Evolutionary conservation across 1,140 invertebrate genomes (phyloP).

Genomic region (Aleiodes sp.): DNA sequence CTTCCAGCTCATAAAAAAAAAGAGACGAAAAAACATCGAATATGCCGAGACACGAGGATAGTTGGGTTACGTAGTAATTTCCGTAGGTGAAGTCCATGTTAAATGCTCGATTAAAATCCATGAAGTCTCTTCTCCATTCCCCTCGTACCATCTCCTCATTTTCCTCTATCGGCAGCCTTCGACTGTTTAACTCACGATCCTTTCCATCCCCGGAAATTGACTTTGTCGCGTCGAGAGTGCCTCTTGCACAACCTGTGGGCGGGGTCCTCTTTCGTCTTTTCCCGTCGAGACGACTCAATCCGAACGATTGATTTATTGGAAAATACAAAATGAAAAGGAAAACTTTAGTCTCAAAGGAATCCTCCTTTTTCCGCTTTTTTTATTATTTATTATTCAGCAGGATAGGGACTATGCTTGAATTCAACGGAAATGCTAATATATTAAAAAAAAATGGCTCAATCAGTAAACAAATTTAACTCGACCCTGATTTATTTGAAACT

Average conservation of each 20-base stretch:
- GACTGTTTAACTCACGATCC: conserved; percentile 15
- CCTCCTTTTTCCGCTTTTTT: too few species aligned
- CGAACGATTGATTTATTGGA: conserved; percentile 20
- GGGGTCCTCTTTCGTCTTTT: background rate
- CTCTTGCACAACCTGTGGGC: background rate
- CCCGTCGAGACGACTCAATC: conserved; percentile 17
- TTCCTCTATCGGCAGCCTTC: background rate
- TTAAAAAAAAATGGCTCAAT: background rate
- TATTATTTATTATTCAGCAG: too few species aligned
- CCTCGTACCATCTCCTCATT: background rate
- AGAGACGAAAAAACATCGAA: too few species aligned
- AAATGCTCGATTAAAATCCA: conserved; percentile 25
- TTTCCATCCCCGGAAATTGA: conserved; percentile 31
- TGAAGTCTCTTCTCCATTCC: background rate
- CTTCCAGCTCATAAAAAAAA: background rate
- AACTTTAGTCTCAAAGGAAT: background rate
- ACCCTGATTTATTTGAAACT: background rate
- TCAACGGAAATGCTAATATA: too few species aligned
- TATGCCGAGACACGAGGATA: background rate
- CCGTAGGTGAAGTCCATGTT: background rate
- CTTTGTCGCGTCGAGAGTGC: conserved; percentile 21
- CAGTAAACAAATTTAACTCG: background rate
- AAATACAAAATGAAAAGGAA: background rate
- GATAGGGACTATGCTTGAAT: too few species aligned
- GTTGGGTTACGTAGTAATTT: conserved; percentile 27